These are phyloP conservation scores for Pristionchus maxplancki DNA, from an alignment of 2,888 invertebrate genomes.

Conservation along the genomic window DNA sequence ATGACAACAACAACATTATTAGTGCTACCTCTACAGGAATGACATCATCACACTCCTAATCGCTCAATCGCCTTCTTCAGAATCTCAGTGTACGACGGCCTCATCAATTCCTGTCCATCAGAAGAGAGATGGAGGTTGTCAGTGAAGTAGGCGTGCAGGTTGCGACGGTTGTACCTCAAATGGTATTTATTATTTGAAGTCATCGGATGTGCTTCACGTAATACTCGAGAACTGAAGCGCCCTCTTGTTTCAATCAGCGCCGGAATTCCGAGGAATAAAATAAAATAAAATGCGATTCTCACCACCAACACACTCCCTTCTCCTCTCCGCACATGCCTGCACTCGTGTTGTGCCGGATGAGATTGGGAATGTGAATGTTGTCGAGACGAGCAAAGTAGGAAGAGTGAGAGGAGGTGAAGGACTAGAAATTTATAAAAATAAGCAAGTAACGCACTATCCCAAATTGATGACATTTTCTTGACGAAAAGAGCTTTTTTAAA, in stretches of 20 bases:
- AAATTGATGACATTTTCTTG: too few species aligned
- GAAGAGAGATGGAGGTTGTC: neutral
- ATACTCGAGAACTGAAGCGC: too few species aligned
- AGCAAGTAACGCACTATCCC: too few species aligned
- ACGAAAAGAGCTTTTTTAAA: too few species aligned
- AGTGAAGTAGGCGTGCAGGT: constrained; percentile 22
- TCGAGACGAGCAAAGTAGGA: constrained; percentile 20
- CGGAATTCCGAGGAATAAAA: too few species aligned
- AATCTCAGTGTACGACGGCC: neutral
- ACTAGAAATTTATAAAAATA: neutral
- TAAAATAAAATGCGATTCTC: too few species aligned
- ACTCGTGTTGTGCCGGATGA: neutral
- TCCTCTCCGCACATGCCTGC: neutral
- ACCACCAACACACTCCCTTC: neutral
- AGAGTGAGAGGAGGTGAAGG: neutral
- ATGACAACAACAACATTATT: neutral
- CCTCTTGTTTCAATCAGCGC: too few species aligned
- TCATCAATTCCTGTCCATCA: neutral
- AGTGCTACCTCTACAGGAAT: neutral
- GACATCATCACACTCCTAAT: neutral
- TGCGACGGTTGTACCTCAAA: constrained; percentile 23
- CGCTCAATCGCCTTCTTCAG: neutral
- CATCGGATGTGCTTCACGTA: neutral
- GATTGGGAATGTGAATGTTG: neutral
- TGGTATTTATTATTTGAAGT: neutral